Base-by-base conservation (phyloP, 2,888 invertebrate genomes). In the Cantharis flavilabris region DNA sequence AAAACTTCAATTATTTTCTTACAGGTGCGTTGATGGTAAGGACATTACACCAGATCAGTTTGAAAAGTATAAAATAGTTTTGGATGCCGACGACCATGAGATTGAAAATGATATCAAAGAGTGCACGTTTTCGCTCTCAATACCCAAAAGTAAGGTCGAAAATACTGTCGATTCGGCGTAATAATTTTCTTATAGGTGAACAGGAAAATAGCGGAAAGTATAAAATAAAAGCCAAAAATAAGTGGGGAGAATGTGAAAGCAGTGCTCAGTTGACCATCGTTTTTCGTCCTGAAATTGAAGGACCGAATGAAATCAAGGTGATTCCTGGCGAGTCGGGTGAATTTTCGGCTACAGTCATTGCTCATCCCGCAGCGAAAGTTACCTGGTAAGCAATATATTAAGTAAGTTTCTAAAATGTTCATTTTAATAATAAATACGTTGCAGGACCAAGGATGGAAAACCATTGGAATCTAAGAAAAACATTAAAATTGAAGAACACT, bases 341-440 rank as follows among this genome's bases (percentile, higher is more conserved):
- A 79, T 94, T 98, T 86, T 92, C 94, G 82, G 95, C 95, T 49
- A 91, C 94, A 64, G 93, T 98, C 2, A 93, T 94, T 83, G 97
- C 98, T 23, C 97, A 97, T 88, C 99, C 99, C 0, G 92, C 94
- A 80, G 97, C 98, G 2, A 94, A 94, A 81, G 92, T 99, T 1
- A 92, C 94, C 82, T 98, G 98, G 97, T 90, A 84, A 83, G 83
- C 81, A n/a, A 62, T 14, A 23, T 90, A 16, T 16, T 1, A 84
- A 83, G 83, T 81, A 11, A 20, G 9, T 10, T 23, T 30, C 26
- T 13, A 69, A 20, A 49, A 33, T 18, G 74, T 30, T 3, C 3
- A 33, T 4, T 3, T 33, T 1, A 33, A 13, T 3, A 1, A 26
- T 26, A 9, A n/a, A 7, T 30, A 71, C 73, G 69, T 75, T 76